Conservation (phyloP, 2,113 vertebrate species). For the Brevimyrus niger region DNA sequence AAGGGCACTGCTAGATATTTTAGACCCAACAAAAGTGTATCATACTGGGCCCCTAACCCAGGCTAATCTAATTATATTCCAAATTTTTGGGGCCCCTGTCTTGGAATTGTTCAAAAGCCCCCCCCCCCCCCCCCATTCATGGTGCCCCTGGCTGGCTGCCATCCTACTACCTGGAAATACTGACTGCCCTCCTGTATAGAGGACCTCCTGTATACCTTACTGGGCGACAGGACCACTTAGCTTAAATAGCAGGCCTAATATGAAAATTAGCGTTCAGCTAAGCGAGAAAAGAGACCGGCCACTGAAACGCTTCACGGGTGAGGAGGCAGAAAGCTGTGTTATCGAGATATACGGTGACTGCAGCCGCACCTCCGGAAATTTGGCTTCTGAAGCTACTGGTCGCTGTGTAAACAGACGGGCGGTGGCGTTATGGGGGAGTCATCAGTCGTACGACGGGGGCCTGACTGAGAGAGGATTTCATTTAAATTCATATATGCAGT, state of each 20-base stretch:
- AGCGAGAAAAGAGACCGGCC: slow-evolving; percentile 50
- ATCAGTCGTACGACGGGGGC: neutral
- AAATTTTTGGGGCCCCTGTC: neutral
- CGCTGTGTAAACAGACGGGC: neutral
- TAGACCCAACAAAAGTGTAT: neutral
- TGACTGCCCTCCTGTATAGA: neutral
- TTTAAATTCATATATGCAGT: neutral
- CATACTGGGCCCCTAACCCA: neutral
- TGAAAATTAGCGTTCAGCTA: slow-evolving; percentile 57
- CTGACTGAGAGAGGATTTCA: neutral
- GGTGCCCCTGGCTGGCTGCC: neutral
- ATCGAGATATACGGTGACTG: slow-evolving; percentile 56
- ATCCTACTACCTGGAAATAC: slow-evolving; percentile 6
- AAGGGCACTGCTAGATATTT: neutral
- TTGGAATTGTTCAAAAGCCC: neutral
- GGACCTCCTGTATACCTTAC: slow-evolving; percentile 7
- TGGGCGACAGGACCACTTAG: slow-evolving; percentile 43
- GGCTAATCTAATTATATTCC: neutral
- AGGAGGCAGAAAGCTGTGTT: slow-evolving; percentile 52
- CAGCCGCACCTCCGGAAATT: slow-evolving; percentile 41
- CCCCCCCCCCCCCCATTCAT: neutral
- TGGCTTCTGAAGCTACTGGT: slow-evolving; percentile 15
- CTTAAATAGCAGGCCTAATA: slow-evolving; percentile 55
- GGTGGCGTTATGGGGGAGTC: neutral
- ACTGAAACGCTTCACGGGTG: slow-evolving; percentile 49